Evolutionary conservation across 2,797 vertebrate genomes (phyloP), one percentile per base, ranked within the genome.

Genomic region (Eurystomus glaucurus): DNA sequence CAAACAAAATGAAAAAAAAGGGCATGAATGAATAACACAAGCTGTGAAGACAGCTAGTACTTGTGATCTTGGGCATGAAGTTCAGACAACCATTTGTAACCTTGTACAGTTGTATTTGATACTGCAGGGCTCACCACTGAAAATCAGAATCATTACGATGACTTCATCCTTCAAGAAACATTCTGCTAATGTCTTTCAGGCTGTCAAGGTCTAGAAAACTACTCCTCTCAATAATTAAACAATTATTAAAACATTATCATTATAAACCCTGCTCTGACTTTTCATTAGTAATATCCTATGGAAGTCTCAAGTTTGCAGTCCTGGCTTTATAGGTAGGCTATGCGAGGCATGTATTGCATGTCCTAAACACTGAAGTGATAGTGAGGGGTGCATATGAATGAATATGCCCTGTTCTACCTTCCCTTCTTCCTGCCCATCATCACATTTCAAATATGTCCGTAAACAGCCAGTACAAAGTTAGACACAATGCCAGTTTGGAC

Each of bases 401-500:
- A 28, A 31, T 54, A 20, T 25, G 39, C 23, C 17, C 11, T 52
- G 8, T 78, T 70, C 62, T 68, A 78, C 13, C 41, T 50, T 66
- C n/a, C 64, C 41, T 43, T 43, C 41, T 86, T 83, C 69, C 16
- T 94, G 81, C 41, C 41, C 37, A 48, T 61, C 43, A 81, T 37
- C 77, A 35, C 55, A 19, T 93, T 58, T 48, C 43, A 70, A 84
- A 79, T 74, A 45, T 7, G 20, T 71, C 78, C 43, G 25, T 14
- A 13, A 83, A 74, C 64, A 61, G 69, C 50, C 35, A 54, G 64
- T 43, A 70, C 78, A 77, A 86, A 90, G 60, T 91, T 80, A 91
- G 85, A 97, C 45, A 87, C 37, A 51, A 52, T 64, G 85, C 78
- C 92, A 88, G 81, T 96, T 95, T 95, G 91, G 89, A 94, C 78